Evolutionary conservation across 2,888 invertebrate genomes (phyloP).

Genomic region (Pyrgus malvae): DNA sequence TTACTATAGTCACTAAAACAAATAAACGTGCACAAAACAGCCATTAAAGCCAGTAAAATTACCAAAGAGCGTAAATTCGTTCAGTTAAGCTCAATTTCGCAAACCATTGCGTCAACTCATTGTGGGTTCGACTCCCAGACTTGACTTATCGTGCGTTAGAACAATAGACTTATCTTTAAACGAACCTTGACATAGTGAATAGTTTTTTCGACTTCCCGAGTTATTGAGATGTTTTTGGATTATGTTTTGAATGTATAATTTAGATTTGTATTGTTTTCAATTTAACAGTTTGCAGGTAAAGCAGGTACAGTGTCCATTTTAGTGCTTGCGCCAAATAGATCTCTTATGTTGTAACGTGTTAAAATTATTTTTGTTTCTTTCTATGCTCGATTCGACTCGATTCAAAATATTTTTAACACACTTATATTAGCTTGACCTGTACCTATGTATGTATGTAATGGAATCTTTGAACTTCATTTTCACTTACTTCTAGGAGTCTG

Average conservation of each 20-base stretch:
- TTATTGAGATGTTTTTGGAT: background rate
- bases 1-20: background rate
- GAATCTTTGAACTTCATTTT: no score
- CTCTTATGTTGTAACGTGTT: no score
- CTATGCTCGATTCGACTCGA: no score
- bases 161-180: conserved; percentile 50
- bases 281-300: no score
- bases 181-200: conserved; percentile 47
- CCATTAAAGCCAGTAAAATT: conserved; percentile 4
- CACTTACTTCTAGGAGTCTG: no score
- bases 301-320: no score
- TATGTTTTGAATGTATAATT: background rate
- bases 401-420: no score
- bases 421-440: no score
- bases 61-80: conserved; percentile 8
- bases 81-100: conserved; percentile 27
- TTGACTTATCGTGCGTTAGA: conserved; percentile 42
- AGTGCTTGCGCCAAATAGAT: no score
- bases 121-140: conserved; percentile 57
- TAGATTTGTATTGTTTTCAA: background rate
- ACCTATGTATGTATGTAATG: no score
- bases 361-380: no score
- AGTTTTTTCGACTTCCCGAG: conserved; percentile 33
- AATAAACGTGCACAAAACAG: background rate
- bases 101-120: conserved; percentile 47